Conservation (phyloP, 2,113 vertebrate genomes). For the Eclectus roratus region DNA sequence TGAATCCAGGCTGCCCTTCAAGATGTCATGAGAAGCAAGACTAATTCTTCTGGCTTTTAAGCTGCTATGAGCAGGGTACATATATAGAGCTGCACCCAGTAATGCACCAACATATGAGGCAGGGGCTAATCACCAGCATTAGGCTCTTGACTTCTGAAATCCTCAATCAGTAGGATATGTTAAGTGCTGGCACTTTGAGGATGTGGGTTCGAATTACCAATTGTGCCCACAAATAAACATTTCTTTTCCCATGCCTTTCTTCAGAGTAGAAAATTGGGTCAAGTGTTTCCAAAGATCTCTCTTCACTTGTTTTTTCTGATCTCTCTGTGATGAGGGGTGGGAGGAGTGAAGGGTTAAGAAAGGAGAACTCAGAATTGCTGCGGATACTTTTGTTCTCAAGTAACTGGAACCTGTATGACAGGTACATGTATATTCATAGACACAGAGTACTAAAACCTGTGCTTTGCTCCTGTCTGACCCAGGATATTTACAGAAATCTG, state of each 20-base stretch:
- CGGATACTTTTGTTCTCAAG: not conserved
- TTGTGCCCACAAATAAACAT: not conserved
- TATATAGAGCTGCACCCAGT: not conserved
- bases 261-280: not conserved
- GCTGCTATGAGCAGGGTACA: rapidly evolving
- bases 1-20: not conserved
- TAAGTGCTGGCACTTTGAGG: not conserved
- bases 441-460: not conserved
- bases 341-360: not conserved
- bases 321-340: not conserved
- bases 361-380: not conserved
- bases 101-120: not conserved
- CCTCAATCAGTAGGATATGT: not conserved
- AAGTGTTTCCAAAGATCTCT: not conserved
- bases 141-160: not conserved
- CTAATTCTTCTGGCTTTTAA: not conserved
- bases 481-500: not conserved
- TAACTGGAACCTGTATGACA: not conserved
- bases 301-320: not conserved
- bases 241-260: not conserved
- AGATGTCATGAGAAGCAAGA: not conserved
- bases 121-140: not conserved
- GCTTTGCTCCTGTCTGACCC: not conserved
- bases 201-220: not conserved
- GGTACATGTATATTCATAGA: not conserved